phyloP scores from a whole-genome alignment of 2,113 vertebrate genomes.

The Aleadryas rufinucha region DNA sequence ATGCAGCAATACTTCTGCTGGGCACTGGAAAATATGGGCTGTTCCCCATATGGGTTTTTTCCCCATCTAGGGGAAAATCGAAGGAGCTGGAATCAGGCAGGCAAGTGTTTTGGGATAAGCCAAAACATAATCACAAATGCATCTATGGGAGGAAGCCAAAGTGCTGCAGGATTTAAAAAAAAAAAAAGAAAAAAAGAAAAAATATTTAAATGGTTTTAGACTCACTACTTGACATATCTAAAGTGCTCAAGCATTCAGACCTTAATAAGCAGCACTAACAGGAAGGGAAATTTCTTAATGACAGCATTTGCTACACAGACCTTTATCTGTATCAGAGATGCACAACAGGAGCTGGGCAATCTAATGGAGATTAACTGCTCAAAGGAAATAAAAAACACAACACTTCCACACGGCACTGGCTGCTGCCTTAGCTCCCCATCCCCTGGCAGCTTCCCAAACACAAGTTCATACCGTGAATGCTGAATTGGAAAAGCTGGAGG shows the following conservation, averaged over 20 bases:
- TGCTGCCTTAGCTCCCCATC: conserved; percentile 26
- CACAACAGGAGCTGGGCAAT: conserved; percentile 40
- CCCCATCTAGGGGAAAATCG: neutral
- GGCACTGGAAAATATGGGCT: neutral
- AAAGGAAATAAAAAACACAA: conserved; percentile 33
- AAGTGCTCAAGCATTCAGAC: neutral
- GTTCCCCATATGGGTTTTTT: neutral
- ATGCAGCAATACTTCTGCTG: neutral
- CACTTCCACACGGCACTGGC: neutral
- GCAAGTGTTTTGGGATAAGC: neutral
- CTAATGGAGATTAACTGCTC: conserved; percentile 58
- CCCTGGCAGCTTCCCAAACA: conserved; percentile 48
- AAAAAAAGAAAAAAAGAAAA: neutral
- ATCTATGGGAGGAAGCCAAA: neutral
- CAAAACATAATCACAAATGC: neutral
- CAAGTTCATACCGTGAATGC: conserved; percentile 37
- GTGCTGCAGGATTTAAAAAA: neutral
- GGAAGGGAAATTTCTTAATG: conserved; percentile 45
- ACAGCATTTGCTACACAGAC: neutral
- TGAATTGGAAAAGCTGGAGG: conserved; percentile 60
- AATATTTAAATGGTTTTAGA: neutral
- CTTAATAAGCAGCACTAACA: neutral
- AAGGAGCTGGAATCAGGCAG: neutral
- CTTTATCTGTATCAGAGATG: conserved; percentile 19
- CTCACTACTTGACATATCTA: neutral